phyloP scores from a whole-genome alignment of 92 coral and sea anemone genomes.

The Zoanthus sansibaricus region DNA sequence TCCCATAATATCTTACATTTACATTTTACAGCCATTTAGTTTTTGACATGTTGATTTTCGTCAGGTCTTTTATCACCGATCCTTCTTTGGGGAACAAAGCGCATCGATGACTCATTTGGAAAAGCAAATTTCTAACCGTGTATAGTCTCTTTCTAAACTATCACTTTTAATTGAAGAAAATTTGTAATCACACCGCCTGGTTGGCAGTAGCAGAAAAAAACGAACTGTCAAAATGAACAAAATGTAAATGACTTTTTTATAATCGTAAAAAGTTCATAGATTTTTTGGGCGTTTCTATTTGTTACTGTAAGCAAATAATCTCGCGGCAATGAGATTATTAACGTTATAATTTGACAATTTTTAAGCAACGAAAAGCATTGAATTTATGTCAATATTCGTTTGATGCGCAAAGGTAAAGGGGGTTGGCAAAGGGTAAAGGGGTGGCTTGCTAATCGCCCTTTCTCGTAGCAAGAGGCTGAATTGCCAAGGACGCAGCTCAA shows the following conservation, averaged over 20 bases:
- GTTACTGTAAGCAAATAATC: too few species aligned
- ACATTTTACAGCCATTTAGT: slow-evolving; percentile 1
- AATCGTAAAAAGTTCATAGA: background rate
- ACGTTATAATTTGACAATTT: too few species aligned
- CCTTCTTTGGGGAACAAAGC: too few species aligned
- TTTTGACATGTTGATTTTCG: background rate
- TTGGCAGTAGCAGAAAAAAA: background rate
- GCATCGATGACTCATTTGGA: background rate
- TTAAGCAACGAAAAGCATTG: too few species aligned
- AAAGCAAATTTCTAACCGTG: background rate
- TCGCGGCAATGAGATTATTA: too few species aligned
- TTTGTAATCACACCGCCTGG: background rate
- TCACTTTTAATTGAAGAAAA: background rate
- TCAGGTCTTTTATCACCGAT: background rate
- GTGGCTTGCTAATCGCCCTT: too few species aligned
- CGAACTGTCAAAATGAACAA: background rate
- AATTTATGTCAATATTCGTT: too few species aligned
- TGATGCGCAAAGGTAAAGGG: too few species aligned
- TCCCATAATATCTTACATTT: background rate
- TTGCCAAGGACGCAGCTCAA: too few species aligned
- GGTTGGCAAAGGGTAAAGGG: too few species aligned
- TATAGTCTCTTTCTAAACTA: background rate
- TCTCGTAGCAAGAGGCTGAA: too few species aligned
- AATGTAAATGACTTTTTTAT: background rate
- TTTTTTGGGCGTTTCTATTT: background rate